Base-by-base conservation (phyloP, 2,888 invertebrate species). In the Imbricaverruca yamaguchii region DNA sequence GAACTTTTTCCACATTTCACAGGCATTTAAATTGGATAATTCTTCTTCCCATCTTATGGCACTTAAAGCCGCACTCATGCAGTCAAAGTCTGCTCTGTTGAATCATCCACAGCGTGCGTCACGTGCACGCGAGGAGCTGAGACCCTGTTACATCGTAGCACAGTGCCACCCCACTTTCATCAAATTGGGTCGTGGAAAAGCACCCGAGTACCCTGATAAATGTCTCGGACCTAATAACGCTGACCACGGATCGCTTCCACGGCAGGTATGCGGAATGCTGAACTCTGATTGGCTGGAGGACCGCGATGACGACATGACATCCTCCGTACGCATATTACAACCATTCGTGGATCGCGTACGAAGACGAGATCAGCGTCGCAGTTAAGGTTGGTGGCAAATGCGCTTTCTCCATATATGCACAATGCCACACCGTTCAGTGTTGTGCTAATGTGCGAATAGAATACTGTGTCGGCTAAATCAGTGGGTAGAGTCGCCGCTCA, bases 271-370 rank as follows among this genome's bases (percentile, higher is more conserved):
- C 86, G 85, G 88, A 10, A 87, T 88, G 83, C 87, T 93, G 86
- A 87, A 86, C 83, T 88, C 89, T 59, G 87, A 90, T 80, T 93
- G 93, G 93, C 93, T 92, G 0, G 86, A 93, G 83, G 93, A 93
- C 86, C 89, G 93, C 82, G 93, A 93, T 84, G 92, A 93, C 86
- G 93, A 93, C 87, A 88, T 93, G 83, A 92, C 93, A 0, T 93
- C 92, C 82, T n/a, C 92, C 93, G 84, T 93, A 93, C 85, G 92
- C 93, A 85, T 93, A 92, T 86, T 91, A 91, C 85, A 90, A 91
- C 85, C 89, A 89, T 80, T 90, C 91, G 23, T 93, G 93, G 93
- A 90, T 93, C 80, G 91, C 93, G 9, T 93, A 93, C 85, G 93
- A 93, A 85, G 93, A 93, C 86, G 87, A 91, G 0, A 91, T 91